A percentile compares a stretch with the other conserved stretches of the same genome.
Evolutionary conservation across 2,888 invertebrate species (phyloP).

Genomic region (Invenusta paracnida): DNA sequence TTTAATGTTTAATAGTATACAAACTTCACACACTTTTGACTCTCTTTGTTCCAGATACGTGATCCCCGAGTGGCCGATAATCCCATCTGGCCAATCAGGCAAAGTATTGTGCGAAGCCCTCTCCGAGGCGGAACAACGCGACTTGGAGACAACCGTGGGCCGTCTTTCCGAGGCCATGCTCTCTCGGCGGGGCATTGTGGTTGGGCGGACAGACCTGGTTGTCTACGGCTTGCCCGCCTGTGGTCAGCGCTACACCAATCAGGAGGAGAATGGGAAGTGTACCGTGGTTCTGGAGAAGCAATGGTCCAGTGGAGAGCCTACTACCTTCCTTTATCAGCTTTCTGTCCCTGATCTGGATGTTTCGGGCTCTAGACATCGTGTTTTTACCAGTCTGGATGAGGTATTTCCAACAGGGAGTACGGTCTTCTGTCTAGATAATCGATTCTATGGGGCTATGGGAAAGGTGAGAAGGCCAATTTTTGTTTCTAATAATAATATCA

Average conservation of each 20-base stretch:
- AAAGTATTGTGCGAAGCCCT: neutral
- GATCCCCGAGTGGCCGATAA: neutral
- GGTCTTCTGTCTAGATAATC: conserved; percentile 74
- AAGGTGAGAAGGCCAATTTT: conserved; percentile 63
- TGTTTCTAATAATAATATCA: too few species aligned
- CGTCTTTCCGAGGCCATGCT: neutral
- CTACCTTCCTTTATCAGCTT: neutral
- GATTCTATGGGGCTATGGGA: conserved; percentile 76
- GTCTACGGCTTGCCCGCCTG: neutral
- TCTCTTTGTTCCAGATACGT: neutral
- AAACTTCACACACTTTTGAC: too few species aligned
- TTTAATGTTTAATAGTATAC: too few species aligned
- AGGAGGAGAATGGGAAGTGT: conserved; percentile 37
- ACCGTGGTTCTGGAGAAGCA: conserved; percentile 66
- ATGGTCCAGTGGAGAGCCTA: conserved; percentile 66
- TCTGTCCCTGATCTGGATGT: conserved; percentile 52
- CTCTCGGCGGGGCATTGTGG: neutral
- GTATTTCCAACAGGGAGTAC: conserved; percentile 69
- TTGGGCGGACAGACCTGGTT: conserved; percentile 3
- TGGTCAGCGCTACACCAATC: neutral
- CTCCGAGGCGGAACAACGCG: neutral
- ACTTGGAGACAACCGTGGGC: neutral
- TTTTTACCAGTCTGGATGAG: conserved; percentile 64
- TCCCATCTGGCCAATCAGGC: neutral
- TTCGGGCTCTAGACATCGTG: conserved; percentile 59